A percentile compares a stretch with the other conserved stretches of the same genome.
These are phyloP conservation scores for Eupithecia centaureata DNA, from an alignment of 2,888 invertebrate species.

Conservation along the genomic window DNA sequence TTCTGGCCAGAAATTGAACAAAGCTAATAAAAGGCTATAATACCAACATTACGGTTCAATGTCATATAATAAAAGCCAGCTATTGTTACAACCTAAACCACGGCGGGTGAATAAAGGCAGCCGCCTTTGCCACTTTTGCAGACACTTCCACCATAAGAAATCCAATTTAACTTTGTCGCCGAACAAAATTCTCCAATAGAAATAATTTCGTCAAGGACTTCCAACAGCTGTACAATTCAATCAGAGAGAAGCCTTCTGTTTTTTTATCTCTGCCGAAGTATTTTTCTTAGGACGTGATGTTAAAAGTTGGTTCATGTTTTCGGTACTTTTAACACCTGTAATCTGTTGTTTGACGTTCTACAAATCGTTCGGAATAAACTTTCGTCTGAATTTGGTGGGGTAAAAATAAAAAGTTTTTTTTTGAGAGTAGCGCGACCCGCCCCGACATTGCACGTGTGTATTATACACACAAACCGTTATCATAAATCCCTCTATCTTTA, in stretches of 20 bases:
- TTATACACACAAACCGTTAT: too few relatives aligned
- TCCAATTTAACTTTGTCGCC: slow-evolving; percentile 82
- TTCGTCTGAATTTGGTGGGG: slow-evolving; percentile 9
- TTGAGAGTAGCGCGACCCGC: too few relatives aligned
- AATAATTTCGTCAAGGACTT: slow-evolving; percentile 81
- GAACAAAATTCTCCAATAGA: slow-evolving; percentile 82
- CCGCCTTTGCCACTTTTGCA: slow-evolving; percentile 68
- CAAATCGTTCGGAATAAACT: slow-evolving; percentile 31
- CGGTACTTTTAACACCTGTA: slow-evolving; percentile 64
- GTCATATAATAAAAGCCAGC: slow-evolving; percentile 58
- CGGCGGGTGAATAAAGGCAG: slow-evolving; percentile 67
- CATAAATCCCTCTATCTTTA: too few relatives aligned
- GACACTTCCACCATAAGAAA: slow-evolving; percentile 79
- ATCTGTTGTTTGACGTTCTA: slow-evolving; percentile 39
- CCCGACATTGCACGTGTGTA: too few relatives aligned
- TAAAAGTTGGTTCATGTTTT: slow-evolving; percentile 65
- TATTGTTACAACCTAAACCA: slow-evolving; percentile 71
- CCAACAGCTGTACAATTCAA: slow-evolving; percentile 81
- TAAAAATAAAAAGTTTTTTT: slow-evolving; percentile 18
- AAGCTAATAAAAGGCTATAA: slow-evolving; percentile 50
- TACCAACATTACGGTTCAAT: slow-evolving; percentile 46
- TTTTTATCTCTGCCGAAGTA: slow-evolving; percentile 61
- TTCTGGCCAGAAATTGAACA: slow-evolving; percentile 34
- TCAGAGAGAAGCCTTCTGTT: slow-evolving; percentile 69
- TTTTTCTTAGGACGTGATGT: slow-evolving; percentile 55